A percentile compares a stretch with the other conserved stretches of the same genome.
phyloP scores from a whole-genome alignment of 2,113 vertebrate genomes.

The Datnioides undecimradiatus region DNA sequence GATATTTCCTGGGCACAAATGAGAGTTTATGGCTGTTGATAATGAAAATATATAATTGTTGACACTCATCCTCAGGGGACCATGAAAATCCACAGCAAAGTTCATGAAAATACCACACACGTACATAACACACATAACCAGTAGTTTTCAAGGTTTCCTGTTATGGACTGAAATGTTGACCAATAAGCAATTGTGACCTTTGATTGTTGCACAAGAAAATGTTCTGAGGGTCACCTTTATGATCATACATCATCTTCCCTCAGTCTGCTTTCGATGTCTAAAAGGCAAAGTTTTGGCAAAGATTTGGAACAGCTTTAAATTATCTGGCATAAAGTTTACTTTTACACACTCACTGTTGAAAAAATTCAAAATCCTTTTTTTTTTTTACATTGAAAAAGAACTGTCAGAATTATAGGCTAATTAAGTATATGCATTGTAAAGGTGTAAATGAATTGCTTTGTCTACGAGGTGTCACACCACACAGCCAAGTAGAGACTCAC shows the following conservation, averaged over 20 bases:
- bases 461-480: constrained; percentile 29
- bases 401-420: background rate
- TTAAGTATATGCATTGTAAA: constrained; percentile 25
- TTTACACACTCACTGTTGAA: constrained; percentile 8
- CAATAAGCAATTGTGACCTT: background rate
- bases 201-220: background rate
- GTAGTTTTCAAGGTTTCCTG: background rate
- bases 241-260: background rate
- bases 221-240: background rate
- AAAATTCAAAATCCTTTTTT: background rate
- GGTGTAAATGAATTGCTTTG: constrained; percentile 31
- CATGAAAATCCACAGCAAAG: background rate
- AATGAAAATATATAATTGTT: background rate
- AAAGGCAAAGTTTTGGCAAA: background rate
- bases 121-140: background rate
- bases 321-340: constrained; percentile 6
- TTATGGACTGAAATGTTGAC: background rate
- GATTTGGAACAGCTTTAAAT: constrained; percentile 5
- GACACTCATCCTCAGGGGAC: constrained; percentile 7
- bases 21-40: background rate
- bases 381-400: constrained; percentile 1
- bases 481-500: constrained; percentile 64
- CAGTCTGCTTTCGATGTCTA: background rate
- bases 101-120: background rate
- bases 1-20: background rate